A percentile compares a stretch with the other conserved stretches of the same genome.
Conservation (phyloP, 1,140 invertebrate species). For the Micrasema longulum region DNA sequence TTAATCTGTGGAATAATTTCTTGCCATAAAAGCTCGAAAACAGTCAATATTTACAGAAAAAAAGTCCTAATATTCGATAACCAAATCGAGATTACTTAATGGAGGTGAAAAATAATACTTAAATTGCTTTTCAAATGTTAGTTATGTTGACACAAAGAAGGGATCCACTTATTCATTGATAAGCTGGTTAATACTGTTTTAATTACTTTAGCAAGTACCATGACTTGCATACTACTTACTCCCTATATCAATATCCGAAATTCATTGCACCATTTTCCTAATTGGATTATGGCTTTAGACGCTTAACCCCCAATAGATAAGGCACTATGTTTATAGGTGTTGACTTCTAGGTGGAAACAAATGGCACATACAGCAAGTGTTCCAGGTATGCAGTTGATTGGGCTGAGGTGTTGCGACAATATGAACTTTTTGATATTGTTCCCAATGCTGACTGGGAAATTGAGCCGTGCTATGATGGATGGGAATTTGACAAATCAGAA, state of each 20-base stretch:
- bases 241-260: constrained; percentile 46
- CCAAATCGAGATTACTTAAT: too few relatives aligned
- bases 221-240: constrained; percentile 23
- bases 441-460: constrained; percentile 72
- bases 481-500: constrained; percentile 80
- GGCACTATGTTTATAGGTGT: constrained; percentile 34
- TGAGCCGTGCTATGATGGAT: constrained; percentile 80
- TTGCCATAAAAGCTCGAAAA: too few relatives aligned
- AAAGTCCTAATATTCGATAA: too few relatives aligned
- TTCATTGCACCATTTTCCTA: constrained; percentile 40
- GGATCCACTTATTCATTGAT: too few relatives aligned
- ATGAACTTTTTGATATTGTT: constrained; percentile 58
- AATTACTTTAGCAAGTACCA: neutral
- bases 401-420: constrained; percentile 68
- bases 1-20: too few relatives aligned
- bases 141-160: too few relatives aligned
- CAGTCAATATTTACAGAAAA: too few relatives aligned
- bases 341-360: constrained; percentile 63
- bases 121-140: too few relatives aligned
- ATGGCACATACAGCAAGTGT: constrained; percentile 71
- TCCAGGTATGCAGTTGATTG: constrained; percentile 78
- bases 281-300: constrained; percentile 46
- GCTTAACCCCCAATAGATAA: constrained; percentile 35
- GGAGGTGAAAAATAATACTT: too few relatives aligned
- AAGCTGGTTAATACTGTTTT: too few relatives aligned